A percentile compares a stretch with the other conserved stretches of the same genome.
phyloP scores from a whole-genome alignment of 2,797 vertebrate species.

The Semaprochilodus insignis region DNA sequence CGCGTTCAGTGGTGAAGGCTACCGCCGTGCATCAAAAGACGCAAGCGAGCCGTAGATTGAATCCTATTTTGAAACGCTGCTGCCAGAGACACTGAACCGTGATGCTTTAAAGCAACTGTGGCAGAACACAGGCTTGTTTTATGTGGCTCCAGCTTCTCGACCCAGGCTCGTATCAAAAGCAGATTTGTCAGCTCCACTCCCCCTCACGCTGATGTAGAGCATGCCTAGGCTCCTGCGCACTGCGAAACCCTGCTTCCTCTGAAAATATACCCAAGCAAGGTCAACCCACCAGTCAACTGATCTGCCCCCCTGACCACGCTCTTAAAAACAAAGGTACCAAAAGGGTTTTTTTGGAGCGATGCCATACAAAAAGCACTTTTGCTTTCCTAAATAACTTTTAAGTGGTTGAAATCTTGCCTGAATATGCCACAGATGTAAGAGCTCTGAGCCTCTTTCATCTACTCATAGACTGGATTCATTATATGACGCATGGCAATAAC shows the following conservation, averaged over 20 bases:
- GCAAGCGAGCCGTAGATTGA: slow-evolving; percentile 9
- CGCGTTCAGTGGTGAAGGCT: slow-evolving; percentile 22
- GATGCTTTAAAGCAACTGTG: slow-evolving; percentile 23
- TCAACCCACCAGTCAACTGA: background rate
- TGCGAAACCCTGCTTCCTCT: background rate
- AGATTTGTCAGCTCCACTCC: slow-evolving; percentile 11
- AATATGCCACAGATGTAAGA: too few species aligned
- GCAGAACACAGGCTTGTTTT: slow-evolving; percentile 28
- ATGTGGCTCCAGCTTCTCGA: slow-evolving; percentile 17
- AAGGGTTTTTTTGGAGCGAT: background rate
- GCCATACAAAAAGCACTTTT: background rate
- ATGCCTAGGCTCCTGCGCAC: background rate
- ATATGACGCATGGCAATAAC: too few species aligned
- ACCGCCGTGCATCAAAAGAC: slow-evolving; percentile 28
- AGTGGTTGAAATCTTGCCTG: too few species aligned
- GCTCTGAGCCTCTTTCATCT: too few species aligned
- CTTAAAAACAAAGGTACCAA: background rate
- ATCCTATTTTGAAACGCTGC: slow-evolving; percentile 35
- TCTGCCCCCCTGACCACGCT: background rate
- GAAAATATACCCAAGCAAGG: slow-evolving; percentile 7
- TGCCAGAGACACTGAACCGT: slow-evolving; percentile 10
- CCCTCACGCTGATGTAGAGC: background rate
- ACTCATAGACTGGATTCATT: too few species aligned
- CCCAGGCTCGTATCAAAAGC: slow-evolving; percentile 3
- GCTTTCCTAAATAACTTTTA: background rate